Evolutionary conservation across 2,113 vertebrate species (phyloP).

Genomic region (Arizona elegans): DNA sequence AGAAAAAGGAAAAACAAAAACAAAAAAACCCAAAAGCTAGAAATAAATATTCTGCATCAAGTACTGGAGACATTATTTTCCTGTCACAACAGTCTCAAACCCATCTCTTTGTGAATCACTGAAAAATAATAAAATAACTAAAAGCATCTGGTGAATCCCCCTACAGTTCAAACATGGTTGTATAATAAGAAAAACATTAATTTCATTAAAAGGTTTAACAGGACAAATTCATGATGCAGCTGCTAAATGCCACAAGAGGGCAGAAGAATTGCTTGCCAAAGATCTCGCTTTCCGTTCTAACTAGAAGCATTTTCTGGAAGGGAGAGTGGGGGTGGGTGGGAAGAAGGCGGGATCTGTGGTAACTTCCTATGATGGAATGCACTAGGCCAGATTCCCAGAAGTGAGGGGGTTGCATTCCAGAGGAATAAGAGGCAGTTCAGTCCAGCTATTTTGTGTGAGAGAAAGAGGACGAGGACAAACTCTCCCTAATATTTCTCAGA

Average conservation of each 20-base stretch:
- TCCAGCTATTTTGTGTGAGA: not conserved
- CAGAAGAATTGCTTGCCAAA: constrained; percentile 1
- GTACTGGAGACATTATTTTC: not conserved
- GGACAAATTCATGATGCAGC: not conserved
- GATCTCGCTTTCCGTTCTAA: not conserved
- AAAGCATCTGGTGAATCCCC: not conserved
- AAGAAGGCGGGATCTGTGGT: not conserved
- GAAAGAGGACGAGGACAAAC: not conserved
- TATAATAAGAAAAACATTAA: not conserved
- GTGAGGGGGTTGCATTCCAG: not conserved
- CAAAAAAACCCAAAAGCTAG: not conserved
- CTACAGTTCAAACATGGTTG: not conserved
- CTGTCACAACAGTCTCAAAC: not conserved
- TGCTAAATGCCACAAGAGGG: constrained; percentile 20
- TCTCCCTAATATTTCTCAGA: not conserved
- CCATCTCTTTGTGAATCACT: not conserved
- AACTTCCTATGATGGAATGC: not conserved
- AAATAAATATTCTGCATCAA: not conserved
- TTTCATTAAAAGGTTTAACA: not conserved
- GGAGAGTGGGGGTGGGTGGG: not conserved
- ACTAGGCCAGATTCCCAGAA: not conserved
- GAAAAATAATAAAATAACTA: not conserved
- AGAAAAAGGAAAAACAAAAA: not conserved
- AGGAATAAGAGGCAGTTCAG: not conserved
- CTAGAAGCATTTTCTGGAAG: not conserved